phyloP scores from a whole-genome alignment of 2,113 vertebrate species.

The Syrrhaptes paradoxus region DNA sequence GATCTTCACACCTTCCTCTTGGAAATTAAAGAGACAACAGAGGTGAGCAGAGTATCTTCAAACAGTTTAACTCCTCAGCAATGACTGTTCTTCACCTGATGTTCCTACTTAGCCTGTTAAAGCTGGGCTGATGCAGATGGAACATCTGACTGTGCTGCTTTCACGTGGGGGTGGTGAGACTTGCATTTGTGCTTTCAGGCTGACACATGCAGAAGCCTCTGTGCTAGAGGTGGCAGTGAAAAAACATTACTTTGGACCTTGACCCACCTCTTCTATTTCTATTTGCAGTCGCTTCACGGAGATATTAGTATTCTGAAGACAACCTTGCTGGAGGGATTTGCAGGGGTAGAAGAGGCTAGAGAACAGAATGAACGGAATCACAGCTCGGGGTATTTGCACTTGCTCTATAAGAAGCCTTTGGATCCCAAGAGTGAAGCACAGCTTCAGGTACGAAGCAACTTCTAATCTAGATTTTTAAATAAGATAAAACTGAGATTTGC shows the following conservation, averaged over 20 bases:
- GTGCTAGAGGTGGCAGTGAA: background rate
- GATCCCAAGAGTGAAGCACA: constrained; percentile 93
- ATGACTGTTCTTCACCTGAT: background rate
- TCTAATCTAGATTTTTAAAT: background rate
- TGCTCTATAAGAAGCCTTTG: constrained; percentile 92
- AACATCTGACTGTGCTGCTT: background rate
- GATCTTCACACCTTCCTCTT: constrained; percentile 87
- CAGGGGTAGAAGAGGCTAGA: constrained; percentile 88
- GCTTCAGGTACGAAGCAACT: constrained; percentile 84
- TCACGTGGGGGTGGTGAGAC: background rate
- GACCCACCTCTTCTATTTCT: background rate
- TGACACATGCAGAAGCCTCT: background rate
- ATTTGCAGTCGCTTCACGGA: constrained; percentile 87
- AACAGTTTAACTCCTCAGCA: background rate
- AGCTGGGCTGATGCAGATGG: background rate
- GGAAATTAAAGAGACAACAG: constrained; percentile 94
- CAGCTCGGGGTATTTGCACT: constrained; percentile 84
- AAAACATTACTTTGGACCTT: background rate
- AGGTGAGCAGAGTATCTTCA: constrained; percentile 75
- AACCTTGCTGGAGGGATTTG: constrained; percentile 90
- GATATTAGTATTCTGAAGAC: constrained; percentile 92
- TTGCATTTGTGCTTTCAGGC: background rate
- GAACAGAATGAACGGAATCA: constrained; percentile 83
- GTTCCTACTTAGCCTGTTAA: background rate
- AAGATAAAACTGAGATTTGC: background rate